Base-by-base conservation (phyloP, 2,888 invertebrate genomes). In the Polyommatus icarus region DNA sequence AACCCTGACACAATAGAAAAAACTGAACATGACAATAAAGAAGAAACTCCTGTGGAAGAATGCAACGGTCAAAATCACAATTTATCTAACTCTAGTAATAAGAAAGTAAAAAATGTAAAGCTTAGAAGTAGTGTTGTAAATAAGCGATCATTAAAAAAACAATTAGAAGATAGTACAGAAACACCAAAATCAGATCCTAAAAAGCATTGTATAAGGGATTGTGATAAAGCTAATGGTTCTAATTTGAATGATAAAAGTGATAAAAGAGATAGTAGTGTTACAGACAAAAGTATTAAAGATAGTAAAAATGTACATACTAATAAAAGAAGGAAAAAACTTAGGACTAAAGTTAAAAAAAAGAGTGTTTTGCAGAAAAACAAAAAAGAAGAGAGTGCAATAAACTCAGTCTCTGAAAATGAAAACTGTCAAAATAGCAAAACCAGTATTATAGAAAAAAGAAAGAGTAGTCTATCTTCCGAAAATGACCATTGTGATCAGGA, bases 1-100 rank as follows among this genome's bases (percentile, higher is more conserved):
- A 97, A 97, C 89, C 95, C 93, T 71, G 93, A 91, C 82, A 84
- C 83, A 77, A 83, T 87, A 80, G 87, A 89, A 83, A 84, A 90
- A 83, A 84, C 84, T 77, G 85, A 89, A 61, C 86, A 83, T 81
- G 81, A 81, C 75, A 86, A 87, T 73, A 87, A 86, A 78, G 88
- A 87, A 80, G 91, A 91, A 82, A 90, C 89, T 78, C 87, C 85
- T 54, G 87, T 84, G 77, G 90, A 90, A 61, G 91, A 92, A 81
- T 87, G 88, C 85, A 93, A 93, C 84, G 93, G 93, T 79, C 92
- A 92, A 86, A 83, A 82, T 80, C 84, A 84, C 82, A 90, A 90
- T 81, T 78, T 87, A 80, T 82, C 85, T 84, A 89, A 83, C 82
- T 87, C 84, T 84, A 89, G 86, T 84, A 85, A 82, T 82, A 92